Percentiles rank a stretch among this genome's conserved stretches.
phyloP scores from a whole-genome alignment of 2,888 invertebrate genomes.

The Archips crataeganus region DNA sequence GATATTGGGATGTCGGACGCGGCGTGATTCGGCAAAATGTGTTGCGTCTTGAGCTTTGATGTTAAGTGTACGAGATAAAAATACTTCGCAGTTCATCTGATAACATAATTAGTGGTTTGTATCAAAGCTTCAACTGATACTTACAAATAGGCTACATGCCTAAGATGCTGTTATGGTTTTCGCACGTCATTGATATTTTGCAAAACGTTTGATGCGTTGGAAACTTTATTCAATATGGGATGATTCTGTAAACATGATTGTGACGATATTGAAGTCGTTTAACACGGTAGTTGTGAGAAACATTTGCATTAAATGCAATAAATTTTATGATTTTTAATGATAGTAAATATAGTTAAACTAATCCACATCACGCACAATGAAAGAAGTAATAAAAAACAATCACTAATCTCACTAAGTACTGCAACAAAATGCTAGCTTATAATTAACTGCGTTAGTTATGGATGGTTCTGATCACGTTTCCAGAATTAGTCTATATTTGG shows the following conservation, averaged over 20 bases:
- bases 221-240: conserved; percentile 12
- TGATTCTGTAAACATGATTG: too few species aligned
- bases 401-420: too few species aligned
- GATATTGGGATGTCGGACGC: conserved; percentile 56
- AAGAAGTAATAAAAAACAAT: too few species aligned
- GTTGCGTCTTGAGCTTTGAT: conserved; percentile 12
- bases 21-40: conserved; percentile 44
- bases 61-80: conserved; percentile 20
- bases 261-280: too few species aligned
- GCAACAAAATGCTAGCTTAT: too few species aligned
- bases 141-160: neutral
- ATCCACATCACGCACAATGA: too few species aligned
- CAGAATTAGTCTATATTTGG: neutral
- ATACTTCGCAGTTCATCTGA: conserved; percentile 11
- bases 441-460: too few species aligned
- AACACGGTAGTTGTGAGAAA: too few species aligned
- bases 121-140: neutral
- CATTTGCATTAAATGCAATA: too few species aligned
- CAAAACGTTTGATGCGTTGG: neutral
- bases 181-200: neutral
- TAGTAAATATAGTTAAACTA: too few species aligned
- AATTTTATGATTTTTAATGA: too few species aligned
- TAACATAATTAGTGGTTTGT: conserved; percentile 10
- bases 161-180: neutral
- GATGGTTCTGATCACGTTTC: too few species aligned